Conservation (phyloP, 2,113 vertebrate genomes). For the Toxotes chatareus region DNA sequence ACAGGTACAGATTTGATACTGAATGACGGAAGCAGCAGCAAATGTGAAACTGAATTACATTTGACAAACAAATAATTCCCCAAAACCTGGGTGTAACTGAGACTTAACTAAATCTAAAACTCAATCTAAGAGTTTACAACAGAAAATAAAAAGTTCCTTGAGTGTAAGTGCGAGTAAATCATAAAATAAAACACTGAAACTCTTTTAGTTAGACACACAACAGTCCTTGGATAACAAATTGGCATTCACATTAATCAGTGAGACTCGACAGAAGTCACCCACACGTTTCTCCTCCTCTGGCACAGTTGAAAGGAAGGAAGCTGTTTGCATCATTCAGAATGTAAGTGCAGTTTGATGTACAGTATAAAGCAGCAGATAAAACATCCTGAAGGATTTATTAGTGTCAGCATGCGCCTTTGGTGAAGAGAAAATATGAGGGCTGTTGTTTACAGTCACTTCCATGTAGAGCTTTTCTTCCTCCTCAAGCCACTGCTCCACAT, state of each 20-base stretch:
- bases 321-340: conserved; percentile 20
- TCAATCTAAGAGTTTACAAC: background rate
- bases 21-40: background rate
- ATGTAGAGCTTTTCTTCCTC: background rate
- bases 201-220: background rate
- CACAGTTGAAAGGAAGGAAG: background rate
- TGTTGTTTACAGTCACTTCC: conserved; percentile 28
- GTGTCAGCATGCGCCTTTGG: conserved; percentile 12
- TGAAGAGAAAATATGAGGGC: conserved; percentile 31
- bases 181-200: background rate
- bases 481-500: conserved; percentile 6
- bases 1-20: conserved; percentile 10
- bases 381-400: conserved; percentile 32
- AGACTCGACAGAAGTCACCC: conserved; percentile 8
- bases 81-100: background rate
- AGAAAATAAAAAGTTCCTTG: background rate
- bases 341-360: conserved; percentile 36
- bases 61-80: background rate
- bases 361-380: background rate
- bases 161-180: background rate
- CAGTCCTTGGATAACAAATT: background rate
- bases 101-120: background rate
- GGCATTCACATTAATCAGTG: conserved; percentile 21
- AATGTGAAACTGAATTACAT: background rate
- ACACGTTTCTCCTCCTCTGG: conserved; percentile 8